Evolutionary conservation across 2,797 vertebrate species (phyloP), one percentile per base, ranked within the genome.

Genomic region (Botia kubotai): DNA sequence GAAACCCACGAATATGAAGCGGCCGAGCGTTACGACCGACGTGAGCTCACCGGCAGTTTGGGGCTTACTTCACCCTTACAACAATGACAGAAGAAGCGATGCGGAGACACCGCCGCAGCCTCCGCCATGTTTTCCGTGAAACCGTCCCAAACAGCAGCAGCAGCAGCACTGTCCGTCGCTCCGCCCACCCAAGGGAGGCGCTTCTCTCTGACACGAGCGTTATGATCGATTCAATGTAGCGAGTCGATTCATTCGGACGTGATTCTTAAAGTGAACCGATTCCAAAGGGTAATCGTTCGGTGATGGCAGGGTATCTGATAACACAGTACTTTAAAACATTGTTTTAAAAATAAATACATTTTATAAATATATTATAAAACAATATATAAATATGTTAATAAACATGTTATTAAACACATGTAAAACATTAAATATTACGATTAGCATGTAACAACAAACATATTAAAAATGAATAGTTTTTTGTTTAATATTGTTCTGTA

Each of bases 31-130:
- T 60, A 6, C 11, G 13, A 29, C 36, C 63, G 17, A 68, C n/a
- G 6, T 26, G 70, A 16, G 82, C 96, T 96, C 91, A 99, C 97
- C 96, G 97, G 97, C 75, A 99, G 95, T 91, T 98, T 98, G 82
- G 97, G 97, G 92, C 93, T 96, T 86, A 99, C 97, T 94, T 99
- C 97, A 86, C 97, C 97, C 90, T 98, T 99, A 93, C 97, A 98
- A 90, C 96, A 96, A 93, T 99, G 97, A 92, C 97, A 99, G 93
- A 99, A 99, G 91, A 99, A 99, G 29, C 97, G 96, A 94, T 97
- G 97, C 89, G 95, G 96, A 87, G 96, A 85, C 79, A 98, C 95
- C 83, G 96, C 93, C 83, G 97, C 95, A 93, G 96, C 96, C 95
- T 98, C 97, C 97, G 97, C 97, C 97, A 97, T 98, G 90, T 97